Base-by-base conservation (phyloP, 2,113 vertebrate genomes). In the Scartelaos histophorus region DNA sequence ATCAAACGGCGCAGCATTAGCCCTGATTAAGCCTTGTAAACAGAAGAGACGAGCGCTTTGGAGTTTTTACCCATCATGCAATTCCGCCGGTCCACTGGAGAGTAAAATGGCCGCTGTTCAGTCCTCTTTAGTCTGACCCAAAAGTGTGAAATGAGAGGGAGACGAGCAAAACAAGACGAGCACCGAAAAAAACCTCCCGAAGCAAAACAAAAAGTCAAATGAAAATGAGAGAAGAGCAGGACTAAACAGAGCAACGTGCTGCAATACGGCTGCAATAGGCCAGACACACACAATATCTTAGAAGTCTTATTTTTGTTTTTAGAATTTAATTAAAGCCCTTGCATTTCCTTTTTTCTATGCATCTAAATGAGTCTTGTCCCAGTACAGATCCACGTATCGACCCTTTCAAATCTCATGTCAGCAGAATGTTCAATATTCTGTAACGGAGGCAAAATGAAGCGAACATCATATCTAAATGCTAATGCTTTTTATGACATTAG, bases 1-100 rank as follows among this genome's bases (percentile, higher is more conserved):
- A 60, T 60, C 57, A 60, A 60, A 60, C 16, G 24, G 24, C 5
- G 57, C 57, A 16, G 57, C 13, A 60, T 60, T 60, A 60, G 24
- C 13, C 12, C 24, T 29, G 57, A 60, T 60, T 60, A 60, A 60
- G 57, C 57, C 22, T 60, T 15, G 24, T 60, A 60, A 60, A 60
- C 57, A 60, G 24, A 60, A 24, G 24, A 58, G 57, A 60, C 13
- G 57, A 60, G 24, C 22, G 21, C 21, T 60, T 60, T 60, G 22
- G 57, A 60, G 24, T 60, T 60, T 25, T 25, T 60, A 60, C 57
- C 57, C 57, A 60, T 12, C 5, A 25, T 60, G 57, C 57, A 60
- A 12, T 60, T 60, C 12, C 7, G 21, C 5, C 25, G 57, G 11
- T 13, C 22, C 24, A 15, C 4, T 16, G 24, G 57, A 25, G 57